Evolutionary conservation across 2,888 invertebrate species (phyloP), one percentile per base, ranked within the genome.

Genomic region (Calliopum simillimum): DNA sequence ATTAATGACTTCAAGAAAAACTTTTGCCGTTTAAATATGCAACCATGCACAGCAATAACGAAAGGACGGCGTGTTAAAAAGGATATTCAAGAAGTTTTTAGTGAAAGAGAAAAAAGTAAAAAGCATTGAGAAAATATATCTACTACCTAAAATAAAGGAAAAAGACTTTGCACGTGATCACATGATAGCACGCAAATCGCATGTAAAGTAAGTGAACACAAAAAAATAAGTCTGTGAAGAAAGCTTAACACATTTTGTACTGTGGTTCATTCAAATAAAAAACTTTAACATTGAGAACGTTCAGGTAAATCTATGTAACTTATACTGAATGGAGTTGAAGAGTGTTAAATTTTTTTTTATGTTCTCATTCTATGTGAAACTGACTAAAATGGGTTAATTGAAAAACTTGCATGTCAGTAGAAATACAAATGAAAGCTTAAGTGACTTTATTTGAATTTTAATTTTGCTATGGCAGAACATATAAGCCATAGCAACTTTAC

Each of bases 1-100:
- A 46, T 62, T 62, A 47, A 62, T 62, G 62, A 62, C 25, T 62
- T 62, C 62, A 33, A 33, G 25, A 62, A 46, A 62, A 62, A 62
- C 62, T 62, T 47, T 62, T 62, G 47, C n/a, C 62, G 25, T 44
- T 16, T 53, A 23, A 53, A 53, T 53, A 53, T 53, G 53, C 53
- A 53, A 59, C 16, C 47, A 16, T 33, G 47, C 47, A 47, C 62
- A 47, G 21, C 44, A 21, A 23, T 23, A 19, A 23, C 14, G 43
- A 41, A 53, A 23, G 23, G 53, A 12, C 53, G 21, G 23, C 8
- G 33, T 33, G 33, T 33, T 33, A 33, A 33, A 33, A 33, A 8
- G 33, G 33, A 33, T 33, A 8, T 33, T 33, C 33, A 33, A 33
- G 33, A 33, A 33, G 33, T 33, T 33, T 3, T 53, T 19, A 53